phyloP scores from a whole-genome alignment of 1,140 invertebrate genomes.

The Drosophila tristis region DNA sequence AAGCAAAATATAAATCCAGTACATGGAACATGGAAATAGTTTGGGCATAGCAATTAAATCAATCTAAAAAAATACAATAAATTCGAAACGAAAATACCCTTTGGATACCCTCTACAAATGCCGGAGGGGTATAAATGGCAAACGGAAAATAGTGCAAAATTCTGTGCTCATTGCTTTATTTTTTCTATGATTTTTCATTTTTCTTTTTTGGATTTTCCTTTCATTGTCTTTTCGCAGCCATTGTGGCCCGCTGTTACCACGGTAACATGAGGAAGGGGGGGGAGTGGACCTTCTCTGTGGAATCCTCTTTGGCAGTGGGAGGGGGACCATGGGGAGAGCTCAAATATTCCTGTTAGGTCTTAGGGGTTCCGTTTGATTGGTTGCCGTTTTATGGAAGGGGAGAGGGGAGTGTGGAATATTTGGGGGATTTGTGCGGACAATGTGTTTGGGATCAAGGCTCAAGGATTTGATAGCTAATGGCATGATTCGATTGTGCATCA shows the following conservation, averaged over 20 bases:
- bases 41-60: too few relatives aligned
- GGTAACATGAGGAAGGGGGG: not conserved
- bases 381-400: not conserved
- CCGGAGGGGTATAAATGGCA: not conserved
- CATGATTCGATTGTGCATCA: not conserved
- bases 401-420: not conserved
- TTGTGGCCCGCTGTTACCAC: constrained; percentile 32
- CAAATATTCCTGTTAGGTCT: constrained; percentile 4
- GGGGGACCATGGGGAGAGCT: not conserved
- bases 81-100: too few relatives aligned
- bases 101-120: too few relatives aligned
- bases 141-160: constrained; percentile 55
- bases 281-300: too few relatives aligned
- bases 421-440: constrained; percentile 9
- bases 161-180: constrained; percentile 28
- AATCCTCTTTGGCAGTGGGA: not conserved
- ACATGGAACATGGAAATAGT: too few relatives aligned
- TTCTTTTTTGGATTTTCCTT: constrained; percentile 20
- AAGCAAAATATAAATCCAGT: not conserved
- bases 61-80: too few relatives aligned
- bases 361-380: constrained; percentile 8
- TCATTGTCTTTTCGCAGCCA: constrained; percentile 26
- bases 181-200: constrained; percentile 33
- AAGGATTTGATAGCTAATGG: constrained; percentile 1
- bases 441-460: constrained; percentile 4